phyloP scores from a whole-genome alignment of 2,888 invertebrate species.

The Neoaliturus tenellus region DNA sequence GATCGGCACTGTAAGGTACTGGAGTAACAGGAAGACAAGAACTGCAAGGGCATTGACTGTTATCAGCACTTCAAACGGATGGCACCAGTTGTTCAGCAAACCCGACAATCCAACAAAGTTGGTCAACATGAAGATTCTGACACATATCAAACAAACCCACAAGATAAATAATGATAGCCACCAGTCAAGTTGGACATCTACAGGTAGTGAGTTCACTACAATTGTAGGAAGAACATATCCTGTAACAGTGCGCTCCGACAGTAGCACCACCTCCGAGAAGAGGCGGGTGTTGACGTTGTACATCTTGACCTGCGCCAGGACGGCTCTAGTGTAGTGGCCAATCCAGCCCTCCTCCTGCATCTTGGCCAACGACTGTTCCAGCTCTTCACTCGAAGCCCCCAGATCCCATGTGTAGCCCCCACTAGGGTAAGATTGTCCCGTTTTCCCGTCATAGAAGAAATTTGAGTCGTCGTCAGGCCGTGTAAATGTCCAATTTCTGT shows the following conservation, averaged over 20 bases:
- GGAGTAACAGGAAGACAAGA: background rate
- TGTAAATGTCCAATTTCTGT: background rate
- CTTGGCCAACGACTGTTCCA: too few relatives aligned
- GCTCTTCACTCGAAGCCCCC: background rate
- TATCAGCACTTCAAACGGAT: background rate
- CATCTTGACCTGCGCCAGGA: background rate
- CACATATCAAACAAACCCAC: background rate
- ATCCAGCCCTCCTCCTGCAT: too few relatives aligned
- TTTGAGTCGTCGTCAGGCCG: too few relatives aligned
- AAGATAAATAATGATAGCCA: background rate
- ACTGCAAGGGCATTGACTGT: background rate
- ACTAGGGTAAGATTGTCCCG: background rate
- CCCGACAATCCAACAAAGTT: too few relatives aligned
- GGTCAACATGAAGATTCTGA: background rate
- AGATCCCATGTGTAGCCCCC: background rate
- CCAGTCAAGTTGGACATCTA: background rate
- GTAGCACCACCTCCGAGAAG: background rate
- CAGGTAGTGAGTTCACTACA: background rate
- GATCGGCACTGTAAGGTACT: background rate
- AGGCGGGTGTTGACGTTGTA: background rate
- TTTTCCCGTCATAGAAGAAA: background rate
- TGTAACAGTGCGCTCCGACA: background rate
- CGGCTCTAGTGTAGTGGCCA: background rate
- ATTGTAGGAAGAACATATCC: background rate
- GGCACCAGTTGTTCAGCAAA: background rate